Percentiles rank a stretch among this genome's conserved stretches.
Conservation (phyloP, 2,113 vertebrate genomes). For the Tupaia tana region DNA sequence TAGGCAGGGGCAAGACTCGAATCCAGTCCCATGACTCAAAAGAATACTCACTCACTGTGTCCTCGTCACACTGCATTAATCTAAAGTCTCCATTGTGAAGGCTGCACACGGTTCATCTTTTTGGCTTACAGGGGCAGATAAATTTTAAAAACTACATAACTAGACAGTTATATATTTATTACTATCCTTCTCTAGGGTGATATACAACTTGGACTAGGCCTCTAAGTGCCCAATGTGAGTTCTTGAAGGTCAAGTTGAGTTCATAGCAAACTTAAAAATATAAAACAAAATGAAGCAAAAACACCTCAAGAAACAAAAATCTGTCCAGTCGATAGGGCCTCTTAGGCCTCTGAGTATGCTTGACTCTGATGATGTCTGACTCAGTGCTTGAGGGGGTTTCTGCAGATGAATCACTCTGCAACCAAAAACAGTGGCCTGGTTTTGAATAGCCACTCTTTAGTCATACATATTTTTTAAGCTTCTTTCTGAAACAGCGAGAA, state of each 20-base stretch:
- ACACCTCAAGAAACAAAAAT: not conserved
- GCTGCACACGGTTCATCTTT: not conserved
- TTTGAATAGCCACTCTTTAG: constrained; percentile 61
- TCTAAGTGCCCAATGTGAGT: not conserved
- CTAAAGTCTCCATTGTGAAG: not conserved
- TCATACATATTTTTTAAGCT: not conserved
- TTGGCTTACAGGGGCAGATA: not conserved
- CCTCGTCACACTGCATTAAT: not conserved
- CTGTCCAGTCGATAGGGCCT: not conserved
- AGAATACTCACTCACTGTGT: not conserved
- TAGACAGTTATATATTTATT: not conserved
- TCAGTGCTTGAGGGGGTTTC: constrained; percentile 72
- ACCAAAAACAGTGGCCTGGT: constrained; percentile 5
- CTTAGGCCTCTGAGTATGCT: not conserved
- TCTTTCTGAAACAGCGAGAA: no score
- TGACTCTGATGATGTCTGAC: constrained; percentile 46
- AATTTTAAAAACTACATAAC: not conserved
- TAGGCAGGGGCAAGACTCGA: not conserved
- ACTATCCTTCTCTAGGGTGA: not conserved
- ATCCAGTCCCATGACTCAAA: not conserved
- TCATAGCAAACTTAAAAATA: not conserved
- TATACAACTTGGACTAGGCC: not conserved
- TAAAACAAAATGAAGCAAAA: not conserved
- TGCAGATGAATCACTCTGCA: constrained; percentile 67
- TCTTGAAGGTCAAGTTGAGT: constrained; percentile 45